A percentile compares a stretch with the other conserved stretches of the same genome.
These are phyloP conservation scores for Onychostruthus taczanowskii DNA, from an alignment of 2,113 vertebrate genomes.

Conservation along the genomic window DNA sequence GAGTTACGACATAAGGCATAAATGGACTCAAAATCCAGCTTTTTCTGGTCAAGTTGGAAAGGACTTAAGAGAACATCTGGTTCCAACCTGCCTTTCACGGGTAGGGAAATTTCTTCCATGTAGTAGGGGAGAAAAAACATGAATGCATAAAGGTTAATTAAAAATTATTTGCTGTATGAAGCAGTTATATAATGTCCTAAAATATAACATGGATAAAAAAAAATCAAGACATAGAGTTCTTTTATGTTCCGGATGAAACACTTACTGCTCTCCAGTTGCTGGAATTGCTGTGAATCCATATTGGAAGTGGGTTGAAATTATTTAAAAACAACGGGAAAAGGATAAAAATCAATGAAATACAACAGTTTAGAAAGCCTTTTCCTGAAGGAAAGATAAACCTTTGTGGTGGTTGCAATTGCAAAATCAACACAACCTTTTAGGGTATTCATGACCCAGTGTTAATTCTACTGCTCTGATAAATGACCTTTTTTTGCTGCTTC, in stretches of 20 bases:
- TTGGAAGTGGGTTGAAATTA: background rate
- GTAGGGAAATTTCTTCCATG: background rate
- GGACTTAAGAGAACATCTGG: background rate
- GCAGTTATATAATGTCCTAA: background rate
- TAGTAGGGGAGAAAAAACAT: background rate
- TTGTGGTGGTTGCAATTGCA: background rate
- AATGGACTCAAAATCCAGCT: background rate
- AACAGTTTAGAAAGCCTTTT: background rate
- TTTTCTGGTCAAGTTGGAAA: background rate
- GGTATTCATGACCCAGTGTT: background rate
- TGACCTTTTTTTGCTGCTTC: constrained; percentile 28
- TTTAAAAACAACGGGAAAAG: background rate
- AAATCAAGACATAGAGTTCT: background rate
- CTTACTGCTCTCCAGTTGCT: background rate
- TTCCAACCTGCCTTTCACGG: background rate
- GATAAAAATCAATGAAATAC: background rate
- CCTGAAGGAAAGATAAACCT: background rate
- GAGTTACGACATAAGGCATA: background rate
- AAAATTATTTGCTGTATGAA: background rate
- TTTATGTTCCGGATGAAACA: background rate
- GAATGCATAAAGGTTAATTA: background rate
- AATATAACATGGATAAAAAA: background rate
- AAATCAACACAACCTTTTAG: background rate
- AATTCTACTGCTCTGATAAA: constrained; percentile 15
- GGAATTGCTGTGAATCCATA: background rate